phyloP scores from a whole-genome alignment of 2,888 invertebrate species.

The Diplolepis rosae region DNA sequence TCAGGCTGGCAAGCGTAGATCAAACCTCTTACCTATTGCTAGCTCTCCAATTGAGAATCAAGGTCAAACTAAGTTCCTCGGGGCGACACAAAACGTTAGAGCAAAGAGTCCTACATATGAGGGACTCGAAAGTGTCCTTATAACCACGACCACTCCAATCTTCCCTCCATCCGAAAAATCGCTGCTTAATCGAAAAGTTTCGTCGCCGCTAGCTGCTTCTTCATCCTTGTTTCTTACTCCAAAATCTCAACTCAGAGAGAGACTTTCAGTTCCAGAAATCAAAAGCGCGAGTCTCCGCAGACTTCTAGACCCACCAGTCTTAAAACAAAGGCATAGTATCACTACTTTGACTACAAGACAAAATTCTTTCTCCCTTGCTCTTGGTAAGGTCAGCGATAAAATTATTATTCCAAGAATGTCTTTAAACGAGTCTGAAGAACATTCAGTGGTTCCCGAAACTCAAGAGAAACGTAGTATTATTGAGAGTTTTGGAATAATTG shows the following conservation, averaged over 20 bases:
- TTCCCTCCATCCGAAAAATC: conserved; percentile 57
- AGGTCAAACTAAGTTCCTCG: conserved; percentile 46
- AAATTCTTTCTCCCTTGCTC: conserved; percentile 41
- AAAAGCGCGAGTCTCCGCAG: conserved; percentile 66
- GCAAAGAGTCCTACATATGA: conserved; percentile 51
- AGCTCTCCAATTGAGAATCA: conserved; percentile 67
- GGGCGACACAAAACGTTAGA: conserved; percentile 35
- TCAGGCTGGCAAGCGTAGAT: conserved; percentile 53
- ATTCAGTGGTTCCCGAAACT: conserved; percentile 36
- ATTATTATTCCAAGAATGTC: conserved; percentile 30
- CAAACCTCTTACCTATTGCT: conserved; percentile 64
- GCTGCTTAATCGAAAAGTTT: conserved; percentile 8
- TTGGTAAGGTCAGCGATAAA: conserved; percentile 37
- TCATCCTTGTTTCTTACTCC: conserved; percentile 3
- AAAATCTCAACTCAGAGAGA: conserved; percentile 54
- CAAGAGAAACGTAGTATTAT: conserved; percentile 32
- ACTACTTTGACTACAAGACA: conserved; percentile 57
- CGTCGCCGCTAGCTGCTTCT: conserved; percentile 5
- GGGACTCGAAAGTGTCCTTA: conserved; percentile 61
- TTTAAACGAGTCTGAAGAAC: conserved; percentile 32
- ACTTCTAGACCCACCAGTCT: conserved; percentile 62
- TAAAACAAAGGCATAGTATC: conserved; percentile 67
- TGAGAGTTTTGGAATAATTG: conserved; percentile 30
- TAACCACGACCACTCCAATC: conserved; percentile 64
- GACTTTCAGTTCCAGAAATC: conserved; percentile 69